phyloP scores from a whole-genome alignment of 2,888 invertebrate species.

The Polydrusus tereticollis region DNA sequence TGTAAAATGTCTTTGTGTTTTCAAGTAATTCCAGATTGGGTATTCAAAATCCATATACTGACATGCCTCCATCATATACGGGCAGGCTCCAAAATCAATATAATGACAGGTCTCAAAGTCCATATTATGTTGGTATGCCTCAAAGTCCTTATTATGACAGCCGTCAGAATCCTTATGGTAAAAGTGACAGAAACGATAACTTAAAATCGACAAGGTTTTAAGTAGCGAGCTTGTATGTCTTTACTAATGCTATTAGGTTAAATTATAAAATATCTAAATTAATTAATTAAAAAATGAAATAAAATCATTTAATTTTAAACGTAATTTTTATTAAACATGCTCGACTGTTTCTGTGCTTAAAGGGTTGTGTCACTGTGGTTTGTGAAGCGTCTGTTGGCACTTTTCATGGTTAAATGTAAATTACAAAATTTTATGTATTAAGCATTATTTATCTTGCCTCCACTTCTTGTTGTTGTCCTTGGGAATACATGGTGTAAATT shows the following conservation, averaged over 20 bases:
- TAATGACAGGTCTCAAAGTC: not conserved
- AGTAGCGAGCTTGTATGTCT: not conserved
- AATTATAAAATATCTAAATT: not conserved
- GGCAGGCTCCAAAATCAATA: not conserved
- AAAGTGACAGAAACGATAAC: not conserved
- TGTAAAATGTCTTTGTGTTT: too few relatives aligned
- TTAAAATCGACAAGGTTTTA: conserved; percentile 2
- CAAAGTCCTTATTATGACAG: not conserved
- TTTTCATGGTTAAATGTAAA: too few relatives aligned
- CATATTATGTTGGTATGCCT: not conserved
- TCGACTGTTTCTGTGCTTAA: not conserved
- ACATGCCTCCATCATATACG: not conserved
- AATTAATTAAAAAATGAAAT: not conserved
- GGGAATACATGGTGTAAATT: too few relatives aligned
- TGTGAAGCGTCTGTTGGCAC: not conserved
- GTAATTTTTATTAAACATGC: conserved; percentile 6
- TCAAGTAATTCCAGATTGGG: not conserved
- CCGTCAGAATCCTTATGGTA: not conserved
- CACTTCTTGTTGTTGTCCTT: too few relatives aligned
- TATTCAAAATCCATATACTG: not conserved
- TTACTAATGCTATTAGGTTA: not conserved
- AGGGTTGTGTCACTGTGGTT: not conserved
- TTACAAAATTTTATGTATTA: too few relatives aligned
- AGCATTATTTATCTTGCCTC: too few relatives aligned
- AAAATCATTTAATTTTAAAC: not conserved